phyloP scores from a whole-genome alignment of 30 jellyfish, hydroid and myxozoan species.

The Hydractinia symbiolongicarpus region DNA sequence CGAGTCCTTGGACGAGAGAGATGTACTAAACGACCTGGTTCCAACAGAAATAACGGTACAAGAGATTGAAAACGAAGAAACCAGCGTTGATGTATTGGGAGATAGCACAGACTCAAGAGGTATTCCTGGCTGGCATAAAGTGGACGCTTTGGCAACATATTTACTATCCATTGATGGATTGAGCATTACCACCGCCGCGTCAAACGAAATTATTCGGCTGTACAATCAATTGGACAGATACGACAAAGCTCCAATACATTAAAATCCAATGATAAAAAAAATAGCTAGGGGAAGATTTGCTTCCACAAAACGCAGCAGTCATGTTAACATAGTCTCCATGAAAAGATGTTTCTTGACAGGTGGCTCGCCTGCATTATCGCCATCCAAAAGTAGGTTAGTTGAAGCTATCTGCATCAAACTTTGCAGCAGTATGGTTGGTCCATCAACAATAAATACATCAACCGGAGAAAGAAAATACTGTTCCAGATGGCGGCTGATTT shows the following conservation, averaged over 20 bases:
- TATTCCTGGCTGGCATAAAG: slow-evolving; percentile 35
- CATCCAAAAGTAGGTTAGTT: slow-evolving; percentile 5
- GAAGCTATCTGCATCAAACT: slow-evolving; percentile 16
- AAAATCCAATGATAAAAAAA: background rate
- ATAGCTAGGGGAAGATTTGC: slow-evolving; percentile 21
- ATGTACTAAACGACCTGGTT: too few relatives aligned
- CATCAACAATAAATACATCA: background rate
- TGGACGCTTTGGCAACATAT: slow-evolving; percentile 17
- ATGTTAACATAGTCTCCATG: slow-evolving; percentile 14
- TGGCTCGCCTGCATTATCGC: slow-evolving; percentile 24
- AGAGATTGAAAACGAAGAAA: too few relatives aligned
- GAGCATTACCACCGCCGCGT: slow-evolving; percentile 1
- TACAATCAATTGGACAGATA: too few relatives aligned
- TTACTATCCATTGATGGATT: slow-evolving; percentile 1
- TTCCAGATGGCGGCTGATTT: background rate
- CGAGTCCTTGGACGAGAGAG: too few relatives aligned
- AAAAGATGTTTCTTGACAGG: slow-evolving; percentile 25
- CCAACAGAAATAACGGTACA: too few relatives aligned
- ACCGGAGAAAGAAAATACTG: background rate
- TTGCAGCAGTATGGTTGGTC: background rate
- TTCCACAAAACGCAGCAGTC: background rate
- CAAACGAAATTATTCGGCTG: too few relatives aligned
- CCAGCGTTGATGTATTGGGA: background rate
- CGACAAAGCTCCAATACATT: too few relatives aligned
- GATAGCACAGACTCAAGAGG: too few relatives aligned